Conservation (phyloP, 2,113 vertebrate species). For the Esox niger region DNA sequence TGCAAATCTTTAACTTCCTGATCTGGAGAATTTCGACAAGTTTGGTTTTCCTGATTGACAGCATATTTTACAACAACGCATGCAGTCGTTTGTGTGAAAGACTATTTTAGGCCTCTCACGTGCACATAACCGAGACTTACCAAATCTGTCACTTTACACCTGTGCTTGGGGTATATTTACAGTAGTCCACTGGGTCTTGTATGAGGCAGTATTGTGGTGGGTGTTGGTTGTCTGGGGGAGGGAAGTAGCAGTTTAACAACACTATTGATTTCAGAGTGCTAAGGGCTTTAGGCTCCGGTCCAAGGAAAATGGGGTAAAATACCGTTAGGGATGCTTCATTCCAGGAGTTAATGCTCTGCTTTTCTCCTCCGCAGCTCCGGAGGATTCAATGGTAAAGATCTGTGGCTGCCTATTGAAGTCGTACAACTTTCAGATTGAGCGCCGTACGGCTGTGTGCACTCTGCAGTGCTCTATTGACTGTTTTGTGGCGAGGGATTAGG, state of each 20-base stretch:
- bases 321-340: constrained; percentile 40
- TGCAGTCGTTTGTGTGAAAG: constrained; percentile 21
- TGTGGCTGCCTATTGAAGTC: constrained; percentile 58
- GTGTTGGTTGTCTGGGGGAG: constrained; percentile 40
- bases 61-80: not conserved
- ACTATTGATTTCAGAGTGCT: constrained; percentile 70
- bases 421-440: constrained; percentile 52
- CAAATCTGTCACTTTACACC: constrained; percentile 66
- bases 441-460: constrained; percentile 56
- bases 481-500: constrained; percentile 69
- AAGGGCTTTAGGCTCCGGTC: constrained; percentile 58
- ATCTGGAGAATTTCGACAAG: not conserved
- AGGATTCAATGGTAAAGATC: constrained; percentile 63
- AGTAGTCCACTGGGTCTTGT: constrained; percentile 49
- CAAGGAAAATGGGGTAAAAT: constrained; percentile 61
- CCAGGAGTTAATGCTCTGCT: constrained; percentile 46
- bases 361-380: constrained; percentile 36
- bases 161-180: constrained; percentile 55
- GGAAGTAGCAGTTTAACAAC: constrained; percentile 71
- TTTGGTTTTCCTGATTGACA: constrained; percentile 2
- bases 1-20: too few species aligned
- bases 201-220: constrained; percentile 3
- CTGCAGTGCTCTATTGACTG: constrained; percentile 69
- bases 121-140: constrained; percentile 35
- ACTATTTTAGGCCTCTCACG: constrained; percentile 55